Percentiles rank a stretch among this genome's conserved stretches.
phyloP scores from a whole-genome alignment of 2,113 vertebrate species.

The Cricetomys ansorgei region DNA sequence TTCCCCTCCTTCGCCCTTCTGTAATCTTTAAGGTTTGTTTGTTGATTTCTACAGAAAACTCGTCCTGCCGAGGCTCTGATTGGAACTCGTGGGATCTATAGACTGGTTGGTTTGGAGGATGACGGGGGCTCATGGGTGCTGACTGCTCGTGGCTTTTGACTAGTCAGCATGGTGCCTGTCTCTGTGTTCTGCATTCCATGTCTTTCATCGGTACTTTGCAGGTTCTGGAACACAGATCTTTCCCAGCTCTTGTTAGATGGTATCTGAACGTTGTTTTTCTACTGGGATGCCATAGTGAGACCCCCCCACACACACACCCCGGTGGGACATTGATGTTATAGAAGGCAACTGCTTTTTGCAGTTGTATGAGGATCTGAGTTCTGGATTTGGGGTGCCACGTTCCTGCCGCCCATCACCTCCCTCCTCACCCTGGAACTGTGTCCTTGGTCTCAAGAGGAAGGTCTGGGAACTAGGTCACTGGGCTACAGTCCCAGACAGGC shows the following conservation, averaged over 20 bases:
- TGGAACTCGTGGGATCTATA: neutral
- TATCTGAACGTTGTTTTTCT: neutral
- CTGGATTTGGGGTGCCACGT: neutral
- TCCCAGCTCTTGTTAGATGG: neutral
- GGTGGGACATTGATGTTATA: neutral
- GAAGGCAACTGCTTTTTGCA: neutral
- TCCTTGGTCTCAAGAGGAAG: neutral
- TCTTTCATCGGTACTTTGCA: neutral
- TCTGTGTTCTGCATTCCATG: neutral
- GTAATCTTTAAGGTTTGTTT: neutral
- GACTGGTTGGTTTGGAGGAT: neutral
- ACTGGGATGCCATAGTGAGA: neutral
- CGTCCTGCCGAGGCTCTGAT: neutral
- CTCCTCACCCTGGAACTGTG: neutral
- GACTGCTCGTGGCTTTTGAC: neutral
- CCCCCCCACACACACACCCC: too few species aligned
- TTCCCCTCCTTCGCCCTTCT: neutral
- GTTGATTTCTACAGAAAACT: neutral
- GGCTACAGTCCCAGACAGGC: neutral
- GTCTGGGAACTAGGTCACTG: slow-evolving; percentile 32
- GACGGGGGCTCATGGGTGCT: neutral
- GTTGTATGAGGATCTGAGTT: neutral
- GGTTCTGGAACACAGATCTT: neutral
- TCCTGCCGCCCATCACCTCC: neutral
- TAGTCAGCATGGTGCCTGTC: rapidly evolving